These are phyloP conservation scores for Hemiscyllium ocellatum DNA, from an alignment of 2,113 vertebrate genomes.

Conservation along the genomic window DNA sequence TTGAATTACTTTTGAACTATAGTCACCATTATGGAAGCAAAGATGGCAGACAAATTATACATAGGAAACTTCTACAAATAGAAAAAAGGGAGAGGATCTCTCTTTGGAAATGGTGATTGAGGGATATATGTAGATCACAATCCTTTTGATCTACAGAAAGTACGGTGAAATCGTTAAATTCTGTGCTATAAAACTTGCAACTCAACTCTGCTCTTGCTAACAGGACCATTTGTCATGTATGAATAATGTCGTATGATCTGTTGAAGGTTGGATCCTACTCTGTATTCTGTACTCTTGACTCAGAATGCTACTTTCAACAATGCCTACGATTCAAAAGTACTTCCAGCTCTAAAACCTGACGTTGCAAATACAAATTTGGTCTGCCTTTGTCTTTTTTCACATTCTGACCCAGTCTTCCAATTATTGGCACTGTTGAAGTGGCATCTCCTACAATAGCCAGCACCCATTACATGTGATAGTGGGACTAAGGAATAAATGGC, in stretches of 20 bases:
- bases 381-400: not conserved
- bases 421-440: not conserved
- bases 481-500: not conserved
- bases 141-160: not conserved
- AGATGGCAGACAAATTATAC: not conserved
- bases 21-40: not conserved
- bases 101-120: not conserved
- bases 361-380: not conserved
- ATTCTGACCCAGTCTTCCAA: not conserved
- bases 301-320: no score
- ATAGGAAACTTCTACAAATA: not conserved
- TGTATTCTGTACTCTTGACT: not conserved
- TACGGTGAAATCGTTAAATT: not conserved
- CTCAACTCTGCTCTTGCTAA: not conserved
- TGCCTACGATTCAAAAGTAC: no score
- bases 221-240: not conserved
- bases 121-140: not conserved
- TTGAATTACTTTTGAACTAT: not conserved
- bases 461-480: not conserved
- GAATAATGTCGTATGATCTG: not conserved
- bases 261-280: not conserved
- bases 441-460: not conserved
- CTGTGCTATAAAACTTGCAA: not conserved
- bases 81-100: not conserved
- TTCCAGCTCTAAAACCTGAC: no score